phyloP scores from a whole-genome alignment of 2,888 invertebrate species.

The Drosophila siamana region DNA sequence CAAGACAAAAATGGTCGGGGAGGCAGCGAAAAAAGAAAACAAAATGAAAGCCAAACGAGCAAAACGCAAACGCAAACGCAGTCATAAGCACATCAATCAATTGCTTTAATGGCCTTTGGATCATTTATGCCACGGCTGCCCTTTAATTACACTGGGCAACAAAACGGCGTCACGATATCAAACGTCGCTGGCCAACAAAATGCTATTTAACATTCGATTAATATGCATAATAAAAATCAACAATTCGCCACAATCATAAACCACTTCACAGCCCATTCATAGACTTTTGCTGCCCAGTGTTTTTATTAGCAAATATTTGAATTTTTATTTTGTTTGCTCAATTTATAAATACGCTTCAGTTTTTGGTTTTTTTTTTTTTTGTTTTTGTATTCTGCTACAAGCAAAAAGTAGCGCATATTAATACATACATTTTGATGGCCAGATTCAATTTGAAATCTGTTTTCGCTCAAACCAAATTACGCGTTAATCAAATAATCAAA shows the following conservation, averaged over 20 bases:
- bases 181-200: constrained; percentile 25
- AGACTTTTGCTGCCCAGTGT: constrained; percentile 19
- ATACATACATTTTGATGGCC: constrained; percentile 30
- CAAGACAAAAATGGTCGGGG: constrained; percentile 3
- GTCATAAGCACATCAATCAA: constrained; percentile 56
- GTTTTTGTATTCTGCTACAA: too few species aligned
- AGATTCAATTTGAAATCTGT: constrained; percentile 48
- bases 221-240: neutral
- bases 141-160: constrained; percentile 35
- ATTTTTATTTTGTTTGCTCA: constrained; percentile 15
- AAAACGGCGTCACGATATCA: neutral
- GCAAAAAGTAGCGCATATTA: constrained; percentile 13
- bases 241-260: neutral
- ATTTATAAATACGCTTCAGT: neutral
- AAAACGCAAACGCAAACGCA: constrained; percentile 7
- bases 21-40: constrained; percentile 8
- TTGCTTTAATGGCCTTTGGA: constrained; percentile 38
- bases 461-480: constrained; percentile 41
- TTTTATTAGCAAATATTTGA: constrained; percentile 25
- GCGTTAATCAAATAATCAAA: constrained; percentile 53
- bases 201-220: constrained; percentile 1
- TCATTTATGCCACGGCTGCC: constrained; percentile 26
- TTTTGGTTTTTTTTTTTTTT: neutral
- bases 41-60: constrained; percentile 14
- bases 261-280: constrained; percentile 1